These are phyloP conservation scores for Parotocinclus haroldoi DNA, from an alignment of 2,797 vertebrate species.

Conservation along the genomic window DNA sequence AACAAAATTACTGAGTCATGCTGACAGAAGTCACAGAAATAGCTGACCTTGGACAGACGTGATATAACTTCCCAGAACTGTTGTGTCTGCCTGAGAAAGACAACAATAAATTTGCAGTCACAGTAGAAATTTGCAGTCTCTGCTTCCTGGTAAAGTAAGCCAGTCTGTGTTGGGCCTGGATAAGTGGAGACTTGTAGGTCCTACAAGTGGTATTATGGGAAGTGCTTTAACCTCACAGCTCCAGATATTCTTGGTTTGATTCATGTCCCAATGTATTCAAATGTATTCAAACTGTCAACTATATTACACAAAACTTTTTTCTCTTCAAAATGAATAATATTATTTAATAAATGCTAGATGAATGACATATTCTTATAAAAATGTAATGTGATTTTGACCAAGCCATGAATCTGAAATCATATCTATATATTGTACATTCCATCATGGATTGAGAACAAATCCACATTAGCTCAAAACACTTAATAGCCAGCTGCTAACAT, in stretches of 20 bases:
- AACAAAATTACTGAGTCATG: constrained; percentile 1
- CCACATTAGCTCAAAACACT: neutral
- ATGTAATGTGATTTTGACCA: no score
- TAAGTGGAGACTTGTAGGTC: neutral
- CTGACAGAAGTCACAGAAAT: constrained; percentile 2
- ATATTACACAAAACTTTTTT: no score
- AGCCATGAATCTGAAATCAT: no score
- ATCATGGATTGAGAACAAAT: neutral
- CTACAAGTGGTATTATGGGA: no score
- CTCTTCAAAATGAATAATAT: no score
- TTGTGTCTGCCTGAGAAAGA: neutral
- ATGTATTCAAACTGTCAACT: no score
- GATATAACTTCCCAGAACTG: neutral
- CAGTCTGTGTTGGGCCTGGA: neutral
- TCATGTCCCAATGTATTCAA: no score
- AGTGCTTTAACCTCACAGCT: no score
- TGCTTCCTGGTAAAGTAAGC: neutral
- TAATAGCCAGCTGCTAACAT: constrained; percentile 6
- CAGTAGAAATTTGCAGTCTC: neutral
- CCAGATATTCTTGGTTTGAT: no score
- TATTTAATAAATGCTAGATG: no score
- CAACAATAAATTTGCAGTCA: neutral
- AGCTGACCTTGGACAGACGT: neutral
- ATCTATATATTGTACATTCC: no score
- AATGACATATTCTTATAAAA: no score